Base-by-base conservation (phyloP, 2,113 vertebrate species). In the Craseonycteris thonglongyai region DNA sequence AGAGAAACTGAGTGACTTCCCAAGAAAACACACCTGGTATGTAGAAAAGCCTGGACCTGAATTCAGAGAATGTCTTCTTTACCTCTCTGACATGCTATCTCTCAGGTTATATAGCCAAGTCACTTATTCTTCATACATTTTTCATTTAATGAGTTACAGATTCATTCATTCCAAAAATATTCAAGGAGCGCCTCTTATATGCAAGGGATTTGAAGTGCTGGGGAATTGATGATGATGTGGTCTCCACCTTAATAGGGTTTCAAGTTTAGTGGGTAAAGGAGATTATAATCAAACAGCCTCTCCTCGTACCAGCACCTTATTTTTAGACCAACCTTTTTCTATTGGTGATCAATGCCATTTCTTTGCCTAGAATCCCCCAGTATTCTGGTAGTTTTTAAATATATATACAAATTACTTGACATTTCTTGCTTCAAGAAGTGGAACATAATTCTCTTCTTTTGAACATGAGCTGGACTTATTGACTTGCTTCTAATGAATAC, bases 201-300 rank as follows among this genome's bases (percentile, higher is more conserved):
- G 38, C 30, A 91, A 95, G 35, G 33, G 68, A 68, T 75, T n/a
- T 96, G 38, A 78, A 94, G 85, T 72, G 13, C 78, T 85, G 11
- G 2, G 33, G 26, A 59, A 74, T 68, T 66, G 5, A 47, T 63
- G 38, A 49, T 58, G 40, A 91, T 78, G n/a, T 28, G 24, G 40
- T 35, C 28, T 28, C 40, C 59, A 38, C 56, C 21, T 84, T 90
- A 63, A 82, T 0, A 88, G 18, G 13, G 49, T 38, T 84, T 94
- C 35, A 49, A 24, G 56, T 78, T 78, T 79, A 56, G 38, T 47
- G 35, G 22, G 35, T 42, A 71, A 91, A 90, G 16, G n/a, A 88
- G 22, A 51, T 87, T 61, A 47, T 66, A 68, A 84, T 26, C 38
- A 88, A 69, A 65, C 18, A 40, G 47, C 10, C 24, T 93, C n/a